Evolutionary conservation across 2,113 vertebrate genomes (phyloP).

Genomic region (Platysternon megacephalum): DNA sequence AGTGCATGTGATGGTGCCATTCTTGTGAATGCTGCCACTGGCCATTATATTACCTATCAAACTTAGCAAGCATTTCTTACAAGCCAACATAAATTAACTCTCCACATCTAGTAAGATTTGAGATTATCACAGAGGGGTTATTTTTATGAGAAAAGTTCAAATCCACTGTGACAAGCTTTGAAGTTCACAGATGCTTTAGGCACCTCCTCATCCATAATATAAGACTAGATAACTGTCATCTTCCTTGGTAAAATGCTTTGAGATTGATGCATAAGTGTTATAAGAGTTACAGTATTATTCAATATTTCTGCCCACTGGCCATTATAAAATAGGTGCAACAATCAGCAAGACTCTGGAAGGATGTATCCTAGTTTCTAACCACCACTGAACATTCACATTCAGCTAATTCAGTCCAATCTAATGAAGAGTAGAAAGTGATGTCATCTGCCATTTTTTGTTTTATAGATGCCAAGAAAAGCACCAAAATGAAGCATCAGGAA

Average conservation of each 20-base stretch:
- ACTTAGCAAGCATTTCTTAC: background rate
- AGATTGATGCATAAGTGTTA: background rate
- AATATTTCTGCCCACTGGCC: background rate
- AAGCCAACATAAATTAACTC: background rate
- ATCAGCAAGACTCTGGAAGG: background rate
- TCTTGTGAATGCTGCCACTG: background rate
- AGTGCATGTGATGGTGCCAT: background rate
- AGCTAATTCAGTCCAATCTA: background rate
- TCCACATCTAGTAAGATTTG: background rate
- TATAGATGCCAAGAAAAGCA: background rate
- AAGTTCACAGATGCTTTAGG: background rate
- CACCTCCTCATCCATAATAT: background rate
- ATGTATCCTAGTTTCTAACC: background rate
- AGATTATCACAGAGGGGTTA: background rate
- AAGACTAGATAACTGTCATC: background rate
- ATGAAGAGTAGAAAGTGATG: background rate
- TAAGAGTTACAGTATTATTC: background rate
- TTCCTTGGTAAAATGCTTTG: background rate
- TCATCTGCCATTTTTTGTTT: background rate
- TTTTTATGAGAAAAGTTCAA: background rate
- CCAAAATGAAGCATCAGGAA: conserved; percentile 22
- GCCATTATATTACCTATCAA: background rate
- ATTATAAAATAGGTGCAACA: background rate
- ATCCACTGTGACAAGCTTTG: background rate
- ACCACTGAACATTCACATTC: background rate